Evolutionary conservation across 2,797 vertebrate species (phyloP).

Genomic region (Sphenopsis melanotis): DNA sequence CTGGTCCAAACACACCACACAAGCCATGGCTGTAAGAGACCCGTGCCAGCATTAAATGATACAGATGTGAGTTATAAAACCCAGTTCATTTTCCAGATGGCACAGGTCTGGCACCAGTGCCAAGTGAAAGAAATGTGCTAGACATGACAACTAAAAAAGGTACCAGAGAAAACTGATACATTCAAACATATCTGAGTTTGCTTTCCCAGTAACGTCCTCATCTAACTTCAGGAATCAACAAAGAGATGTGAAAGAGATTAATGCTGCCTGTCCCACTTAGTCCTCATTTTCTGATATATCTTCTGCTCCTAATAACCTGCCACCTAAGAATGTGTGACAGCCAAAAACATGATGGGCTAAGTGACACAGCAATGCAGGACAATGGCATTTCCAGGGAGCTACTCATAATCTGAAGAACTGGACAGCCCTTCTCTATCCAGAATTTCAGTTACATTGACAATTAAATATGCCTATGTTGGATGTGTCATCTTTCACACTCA

Average conservation of each 20-base stretch:
- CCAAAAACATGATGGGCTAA: neutral
- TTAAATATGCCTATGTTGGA: neutral
- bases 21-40: neutral
- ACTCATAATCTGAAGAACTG: neutral
- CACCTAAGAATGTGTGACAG: neutral
- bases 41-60: neutral
- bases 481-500: neutral
- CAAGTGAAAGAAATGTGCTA: neutral
- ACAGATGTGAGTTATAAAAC: neutral
- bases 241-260: neutral
- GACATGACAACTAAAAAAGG: neutral
- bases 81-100: neutral
- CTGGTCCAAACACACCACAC: neutral
- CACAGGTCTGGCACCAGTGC: neutral
- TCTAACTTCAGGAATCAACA: neutral
- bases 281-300: neutral
- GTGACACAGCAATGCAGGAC: fast-evolving
- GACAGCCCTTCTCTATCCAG: neutral
- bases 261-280: neutral
- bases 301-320: neutral
- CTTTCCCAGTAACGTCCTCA: neutral
- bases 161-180: neutral
- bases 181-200: neutral
- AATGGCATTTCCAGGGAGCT: neutral
- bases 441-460: neutral